Percentiles rank a stretch among this genome's conserved stretches.
These are phyloP conservation scores for Trichosurus vulpecula DNA, from an alignment of 2,797 vertebrate species.

Conservation along the genomic window DNA sequence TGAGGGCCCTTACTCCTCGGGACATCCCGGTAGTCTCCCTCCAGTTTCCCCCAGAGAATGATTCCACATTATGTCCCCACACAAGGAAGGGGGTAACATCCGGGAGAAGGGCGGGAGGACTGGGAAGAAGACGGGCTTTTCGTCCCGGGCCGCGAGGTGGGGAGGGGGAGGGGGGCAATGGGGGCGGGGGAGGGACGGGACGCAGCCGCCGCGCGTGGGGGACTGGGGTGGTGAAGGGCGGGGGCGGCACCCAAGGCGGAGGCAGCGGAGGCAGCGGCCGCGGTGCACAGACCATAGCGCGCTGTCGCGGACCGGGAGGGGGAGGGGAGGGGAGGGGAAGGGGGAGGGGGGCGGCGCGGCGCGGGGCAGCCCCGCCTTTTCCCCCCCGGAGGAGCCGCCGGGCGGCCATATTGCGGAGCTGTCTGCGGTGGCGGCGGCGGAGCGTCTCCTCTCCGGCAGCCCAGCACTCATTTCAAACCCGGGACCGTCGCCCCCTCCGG, in stretches of 20 bases:
- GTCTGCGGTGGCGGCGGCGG: conserved; percentile 75
- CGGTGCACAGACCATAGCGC: conserved; percentile 45
- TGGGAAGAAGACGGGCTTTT: not conserved
- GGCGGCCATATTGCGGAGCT: conserved; percentile 87
- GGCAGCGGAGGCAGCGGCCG: conserved; percentile 28
- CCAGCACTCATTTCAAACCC: not conserved
- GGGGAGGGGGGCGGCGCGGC: conserved; percentile 65
- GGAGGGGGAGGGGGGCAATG: not conserved
- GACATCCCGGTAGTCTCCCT: not conserved
- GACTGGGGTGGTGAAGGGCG: not conserved
- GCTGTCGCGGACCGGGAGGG: conserved; percentile 52
- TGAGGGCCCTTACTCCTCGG: not conserved
- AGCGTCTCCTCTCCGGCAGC: conserved; percentile 50
- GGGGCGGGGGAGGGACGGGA: not conserved
- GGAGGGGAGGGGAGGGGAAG: conserved; percentile 59
- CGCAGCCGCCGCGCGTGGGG: not conserved
- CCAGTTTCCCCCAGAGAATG: not conserved
- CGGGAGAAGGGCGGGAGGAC: not conserved
- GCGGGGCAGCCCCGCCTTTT: conserved; percentile 70
- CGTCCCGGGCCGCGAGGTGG: not conserved
- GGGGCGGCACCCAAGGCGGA: not conserved
- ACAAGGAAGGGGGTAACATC: not conserved
- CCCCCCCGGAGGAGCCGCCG: conserved; percentile 65
- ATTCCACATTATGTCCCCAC: not conserved
- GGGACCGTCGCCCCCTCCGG: not conserved